Conservation (phyloP, 1,140 invertebrate species). For the Anadara kagoshimensis region DNA sequence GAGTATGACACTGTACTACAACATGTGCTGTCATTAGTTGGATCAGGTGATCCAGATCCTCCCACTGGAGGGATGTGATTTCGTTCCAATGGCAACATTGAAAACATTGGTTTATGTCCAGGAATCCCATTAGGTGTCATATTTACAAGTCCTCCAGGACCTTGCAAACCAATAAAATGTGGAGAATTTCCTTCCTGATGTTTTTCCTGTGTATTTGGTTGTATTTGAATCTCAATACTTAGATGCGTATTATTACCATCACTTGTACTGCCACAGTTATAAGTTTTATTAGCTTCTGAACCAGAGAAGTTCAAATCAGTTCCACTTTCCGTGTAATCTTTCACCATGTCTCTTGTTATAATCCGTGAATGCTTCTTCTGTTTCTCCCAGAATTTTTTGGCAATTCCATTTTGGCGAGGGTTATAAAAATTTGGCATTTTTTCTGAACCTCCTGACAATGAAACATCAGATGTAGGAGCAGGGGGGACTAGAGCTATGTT, state of each 20-base stretch:
- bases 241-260: constrained; percentile 45
- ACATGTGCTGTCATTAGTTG: constrained; percentile 40
- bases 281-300: constrained; percentile 43
- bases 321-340: constrained; percentile 62
- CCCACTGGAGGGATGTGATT: constrained; percentile 43
- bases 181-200: too few species aligned
- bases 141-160: neutral
- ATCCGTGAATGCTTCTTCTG: constrained; percentile 81
- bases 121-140: constrained; percentile 30
- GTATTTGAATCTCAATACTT: constrained; percentile 67
- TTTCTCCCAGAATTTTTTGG: constrained; percentile 92
- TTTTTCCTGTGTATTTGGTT: constrained; percentile 20
- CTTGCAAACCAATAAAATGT: too few species aligned
- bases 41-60: constrained; percentile 29
- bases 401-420: constrained; percentile 92
- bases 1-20: constrained; percentile 49
- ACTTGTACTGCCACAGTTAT: constrained; percentile 30
- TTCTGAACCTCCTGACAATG: constrained; percentile 76
- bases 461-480: constrained; percentile 64
- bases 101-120: constrained; percentile 30
- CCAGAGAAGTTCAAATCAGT: constrained; percentile 58
- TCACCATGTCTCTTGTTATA: constrained; percentile 66
- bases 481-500: constrained; percentile 69
- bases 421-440: constrained; percentile 86
- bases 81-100: constrained; percentile 40